Base-by-base conservation (phyloP, 2,797 vertebrate genomes). In the Hippocampus kuda region DNA sequence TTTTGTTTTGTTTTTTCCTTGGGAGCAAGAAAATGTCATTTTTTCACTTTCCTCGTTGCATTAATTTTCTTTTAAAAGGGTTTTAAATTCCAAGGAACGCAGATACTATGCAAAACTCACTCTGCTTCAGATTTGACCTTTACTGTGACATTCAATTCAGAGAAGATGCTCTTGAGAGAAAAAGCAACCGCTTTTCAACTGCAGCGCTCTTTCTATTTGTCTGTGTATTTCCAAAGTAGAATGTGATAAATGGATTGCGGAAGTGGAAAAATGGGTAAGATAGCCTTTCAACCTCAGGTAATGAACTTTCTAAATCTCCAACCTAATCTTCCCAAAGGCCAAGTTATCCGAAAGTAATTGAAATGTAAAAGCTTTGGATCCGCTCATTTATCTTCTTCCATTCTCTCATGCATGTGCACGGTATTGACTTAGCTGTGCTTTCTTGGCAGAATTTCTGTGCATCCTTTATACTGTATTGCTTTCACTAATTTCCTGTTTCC, bases 351-450 rank as follows among this genome's bases (percentile, higher is more conserved):
- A 72, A 65, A 77, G 77, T 78, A 79, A 81, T 77, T 76, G 77
- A 82, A 85, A 83, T 78, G 71, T 83, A 79, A 82, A 77, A 76
- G 77, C 73, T 68, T 71, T 69, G 0, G 9, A 71, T 4, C 0
- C 46, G 64, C 70, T 72, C 70, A 72, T 86, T 79, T 60, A 68
- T 83, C 81, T 80, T 79, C 69, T 78, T 81, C 53, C 61, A 13
- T 69, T 75, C 78, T 74, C 56, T 71, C 71, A 73, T 67, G 70
- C 70, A 22, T 71, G 67, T 69, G 72, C 65, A 67, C 68, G 12
- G 67, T 51, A 68, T 80, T 79, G 85, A 68, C 86, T 79, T 70
- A 77, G 65, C 27, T 79, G 57, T 81, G 80, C 81, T 79, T 71
- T 70, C 76, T 74, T 56, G 79, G 81, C 80, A 83, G 70, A 84